These are phyloP conservation scores for Tamias sibiricus DNA, from an alignment of 2,113 vertebrate genomes.

Conservation along the genomic window DNA sequence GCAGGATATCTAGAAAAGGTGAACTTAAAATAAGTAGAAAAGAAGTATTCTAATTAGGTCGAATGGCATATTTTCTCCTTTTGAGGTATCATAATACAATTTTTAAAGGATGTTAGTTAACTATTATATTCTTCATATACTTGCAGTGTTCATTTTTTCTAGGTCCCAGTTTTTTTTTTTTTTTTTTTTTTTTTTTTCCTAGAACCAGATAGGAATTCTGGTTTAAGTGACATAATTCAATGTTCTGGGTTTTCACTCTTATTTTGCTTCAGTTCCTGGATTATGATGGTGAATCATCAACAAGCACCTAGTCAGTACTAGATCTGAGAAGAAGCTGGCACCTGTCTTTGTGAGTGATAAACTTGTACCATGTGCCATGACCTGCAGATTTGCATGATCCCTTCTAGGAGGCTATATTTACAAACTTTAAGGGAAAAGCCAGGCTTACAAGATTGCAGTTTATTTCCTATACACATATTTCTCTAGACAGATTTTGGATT, in stretches of 20 bases:
- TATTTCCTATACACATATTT: background rate
- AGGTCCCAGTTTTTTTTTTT: conserved; percentile 47
- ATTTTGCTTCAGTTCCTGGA: background rate
- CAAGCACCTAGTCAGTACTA: background rate
- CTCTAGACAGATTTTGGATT: background rate
- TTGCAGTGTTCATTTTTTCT: background rate
- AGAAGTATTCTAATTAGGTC: background rate
- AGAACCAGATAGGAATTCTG: background rate
- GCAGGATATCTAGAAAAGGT: background rate
- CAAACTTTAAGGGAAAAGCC: conserved; percentile 5
- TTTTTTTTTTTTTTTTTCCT: conserved; percentile 62
- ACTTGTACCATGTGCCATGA: too few relatives aligned
- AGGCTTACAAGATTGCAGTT: background rate
- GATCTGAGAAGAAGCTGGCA: background rate
- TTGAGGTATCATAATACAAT: background rate
- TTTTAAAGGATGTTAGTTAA: background rate
- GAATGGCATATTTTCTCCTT: background rate
- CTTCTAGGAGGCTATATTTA: background rate
- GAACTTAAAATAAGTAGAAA: background rate
- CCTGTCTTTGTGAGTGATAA: background rate
- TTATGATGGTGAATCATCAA: background rate
- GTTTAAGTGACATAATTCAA: background rate
- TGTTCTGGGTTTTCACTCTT: background rate
- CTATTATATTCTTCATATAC: background rate
- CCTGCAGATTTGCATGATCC: too few relatives aligned